Evolutionary conservation across 2,797 vertebrate genomes (phyloP), one percentile per base, ranked within the genome.

Genomic region (Rhodeus uyekii): DNA sequence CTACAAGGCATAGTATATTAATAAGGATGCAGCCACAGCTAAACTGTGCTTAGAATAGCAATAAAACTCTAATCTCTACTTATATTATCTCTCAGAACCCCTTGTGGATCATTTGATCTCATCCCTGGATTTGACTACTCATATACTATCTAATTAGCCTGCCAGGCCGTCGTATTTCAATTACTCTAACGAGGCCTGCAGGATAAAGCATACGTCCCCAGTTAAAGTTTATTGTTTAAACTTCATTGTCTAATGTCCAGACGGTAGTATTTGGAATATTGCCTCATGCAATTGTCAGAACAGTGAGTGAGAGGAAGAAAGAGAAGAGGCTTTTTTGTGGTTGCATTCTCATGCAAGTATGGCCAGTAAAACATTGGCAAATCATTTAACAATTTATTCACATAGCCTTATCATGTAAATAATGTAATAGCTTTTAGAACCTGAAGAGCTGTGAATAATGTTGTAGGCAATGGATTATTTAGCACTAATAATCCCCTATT

Each of bases 211-310:
- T 68, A 68, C 53, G 22, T 68, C 63, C 29, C 63, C 38, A 44
- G 73, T 76, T 82, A 75, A 82, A 82, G 22, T 46, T 76, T 76
- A 82, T 69, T 69, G 63, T 69, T 76, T 76, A 68, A 82, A 76
- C 64, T 34, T 82, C 73, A 61, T 76, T 76, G 50, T 76, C n/a
- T 76, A 44, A 42, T 53, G 38, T 61, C 73, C 80, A 68, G 80
- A 75, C 46, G 46, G 72, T 32, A 76, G 80, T 55, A 55, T 50
- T 55, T 75, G 48, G 73, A 82, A 46, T 60, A 76, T 58, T 68
- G 73, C 68, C 42, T 73, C 16, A 10, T 27, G 44, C 50, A 42
- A n/a, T 74, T 27, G 16, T 32, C 44, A 74, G 44, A 29, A 7
- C 10, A 48, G 44, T 22, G 58, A 73, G 64, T 16, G 34, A 53